Evolutionary conservation across 2,888 invertebrate genomes (phyloP).

Genomic region (Microctonus brassicae): DNA sequence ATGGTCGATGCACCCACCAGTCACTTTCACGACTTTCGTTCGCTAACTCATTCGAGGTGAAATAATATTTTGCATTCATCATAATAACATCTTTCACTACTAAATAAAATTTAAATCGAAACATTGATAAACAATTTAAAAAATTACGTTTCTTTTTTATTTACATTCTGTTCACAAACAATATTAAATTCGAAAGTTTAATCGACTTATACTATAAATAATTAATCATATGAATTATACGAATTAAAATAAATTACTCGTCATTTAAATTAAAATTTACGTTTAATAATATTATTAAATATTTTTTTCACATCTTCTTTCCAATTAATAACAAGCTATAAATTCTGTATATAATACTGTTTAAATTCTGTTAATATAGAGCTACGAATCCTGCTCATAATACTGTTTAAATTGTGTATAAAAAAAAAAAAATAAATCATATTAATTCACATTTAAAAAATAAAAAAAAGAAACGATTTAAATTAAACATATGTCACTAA

Average conservation of each 20-base stretch:
- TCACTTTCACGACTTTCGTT: conserved; percentile 64
- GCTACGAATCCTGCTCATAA: too few relatives aligned
- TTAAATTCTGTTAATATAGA: too few relatives aligned
- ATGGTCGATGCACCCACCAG: conserved; percentile 38
- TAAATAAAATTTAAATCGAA: conserved; percentile 9
- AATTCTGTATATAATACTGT: too few relatives aligned
- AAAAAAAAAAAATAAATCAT: not conserved
- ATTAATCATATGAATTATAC: too few relatives aligned
- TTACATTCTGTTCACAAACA: not conserved
- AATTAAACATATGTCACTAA: conserved; percentile 9
- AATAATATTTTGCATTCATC: conserved; percentile 25
- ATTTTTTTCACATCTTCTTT: not conserved
- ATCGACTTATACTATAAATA: not conserved
- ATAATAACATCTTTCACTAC: not conserved
- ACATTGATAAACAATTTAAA: not conserved
- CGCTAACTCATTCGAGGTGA: conserved; percentile 25
- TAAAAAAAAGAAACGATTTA: not conserved
- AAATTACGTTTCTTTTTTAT: not conserved
- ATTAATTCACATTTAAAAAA: not conserved
- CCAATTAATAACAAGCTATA: too few relatives aligned
- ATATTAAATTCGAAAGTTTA: not conserved
- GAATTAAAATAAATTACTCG: too few relatives aligned
- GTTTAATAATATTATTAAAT: conserved; percentile 25
- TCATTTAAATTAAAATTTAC: too few relatives aligned
- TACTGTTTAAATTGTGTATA: too few relatives aligned